Evolutionary conservation across 2,888 invertebrate species (phyloP).

Genomic region (Tipula helvola): DNA sequence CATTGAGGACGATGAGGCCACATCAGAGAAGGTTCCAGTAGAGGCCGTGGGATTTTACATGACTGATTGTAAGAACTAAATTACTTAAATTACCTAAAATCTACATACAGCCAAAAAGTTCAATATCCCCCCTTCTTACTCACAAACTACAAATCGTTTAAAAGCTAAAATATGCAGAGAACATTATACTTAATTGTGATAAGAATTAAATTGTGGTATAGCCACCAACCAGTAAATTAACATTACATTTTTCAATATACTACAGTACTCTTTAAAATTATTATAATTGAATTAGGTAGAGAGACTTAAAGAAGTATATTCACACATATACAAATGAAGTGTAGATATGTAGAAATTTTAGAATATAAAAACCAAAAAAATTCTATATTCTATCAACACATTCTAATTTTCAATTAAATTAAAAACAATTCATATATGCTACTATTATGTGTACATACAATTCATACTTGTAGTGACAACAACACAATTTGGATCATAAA

Average conservation of each 20-base stretch:
- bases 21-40: no score
- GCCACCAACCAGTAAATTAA: background rate
- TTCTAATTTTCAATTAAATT: constrained; percentile 4
- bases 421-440: background rate
- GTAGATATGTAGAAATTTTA: background rate
- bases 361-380: background rate
- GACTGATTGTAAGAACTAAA: no score
- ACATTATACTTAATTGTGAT: background rate
- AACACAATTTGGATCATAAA: background rate
- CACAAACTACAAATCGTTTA: background rate
- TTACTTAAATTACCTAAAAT: background rate
- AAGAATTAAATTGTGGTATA: background rate
- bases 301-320: background rate
- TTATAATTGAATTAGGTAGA: background rate
- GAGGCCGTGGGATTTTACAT: no score
- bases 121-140: background rate
- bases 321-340: background rate
- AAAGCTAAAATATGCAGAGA: background rate
- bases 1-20: no score
- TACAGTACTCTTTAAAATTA: background rate
- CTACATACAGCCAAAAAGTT: background rate
- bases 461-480: background rate
- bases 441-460: background rate
- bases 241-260: background rate
- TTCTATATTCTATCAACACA: background rate